Evolutionary conservation across 2,113 vertebrate species (phyloP).

Genomic region (Caloenas nicobarica): DNA sequence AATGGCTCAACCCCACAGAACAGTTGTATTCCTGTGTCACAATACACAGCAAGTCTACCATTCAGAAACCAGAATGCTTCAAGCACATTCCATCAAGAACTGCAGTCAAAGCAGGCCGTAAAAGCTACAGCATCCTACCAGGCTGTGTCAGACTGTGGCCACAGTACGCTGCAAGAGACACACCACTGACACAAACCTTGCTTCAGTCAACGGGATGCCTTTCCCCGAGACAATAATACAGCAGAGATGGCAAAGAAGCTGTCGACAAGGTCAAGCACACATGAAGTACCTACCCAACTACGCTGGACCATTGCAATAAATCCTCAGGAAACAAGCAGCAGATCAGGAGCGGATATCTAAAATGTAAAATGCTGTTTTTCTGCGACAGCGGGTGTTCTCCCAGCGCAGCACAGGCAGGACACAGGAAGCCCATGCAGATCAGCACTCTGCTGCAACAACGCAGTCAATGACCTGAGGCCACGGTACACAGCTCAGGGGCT

Average conservation of each 20-base stretch:
- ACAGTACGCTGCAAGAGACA: neutral
- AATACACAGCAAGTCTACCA: neutral
- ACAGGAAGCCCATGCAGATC: neutral
- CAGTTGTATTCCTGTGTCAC: neutral
- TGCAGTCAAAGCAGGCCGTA: neutral
- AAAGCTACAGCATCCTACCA: neutral
- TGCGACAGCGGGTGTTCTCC: accelerated
- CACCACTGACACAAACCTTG: neutral
- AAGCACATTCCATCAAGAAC: neutral
- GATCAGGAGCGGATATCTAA: neutral
- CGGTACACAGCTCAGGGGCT: neutral
- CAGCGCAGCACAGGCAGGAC: neutral
- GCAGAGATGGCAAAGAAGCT: neutral
- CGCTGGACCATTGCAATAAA: neutral
- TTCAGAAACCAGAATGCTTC: neutral
- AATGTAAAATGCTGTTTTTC: neutral
- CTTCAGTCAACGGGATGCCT: accelerated
- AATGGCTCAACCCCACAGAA: neutral
- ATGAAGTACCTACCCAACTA: neutral
- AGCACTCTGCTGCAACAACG: neutral
- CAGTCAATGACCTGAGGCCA: neutral
- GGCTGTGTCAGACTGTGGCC: accelerated
- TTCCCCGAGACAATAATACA: neutral
- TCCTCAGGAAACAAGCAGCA: neutral
- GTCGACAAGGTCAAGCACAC: neutral